Conservation (phyloP, 2,113 vertebrate genomes). For the Uria aalge region DNA sequence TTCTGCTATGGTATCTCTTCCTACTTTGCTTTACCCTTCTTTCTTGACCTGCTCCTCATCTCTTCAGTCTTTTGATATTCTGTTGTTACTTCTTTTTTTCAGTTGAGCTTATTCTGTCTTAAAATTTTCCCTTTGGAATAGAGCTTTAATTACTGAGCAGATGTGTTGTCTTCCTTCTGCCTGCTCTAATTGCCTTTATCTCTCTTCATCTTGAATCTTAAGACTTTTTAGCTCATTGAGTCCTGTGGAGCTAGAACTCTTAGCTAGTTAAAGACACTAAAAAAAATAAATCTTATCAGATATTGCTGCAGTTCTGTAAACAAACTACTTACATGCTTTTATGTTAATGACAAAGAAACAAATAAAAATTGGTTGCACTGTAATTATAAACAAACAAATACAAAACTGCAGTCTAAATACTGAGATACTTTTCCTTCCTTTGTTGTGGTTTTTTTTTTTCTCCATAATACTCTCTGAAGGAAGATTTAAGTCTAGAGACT, state of each 20-base stretch:
- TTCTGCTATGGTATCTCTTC: not conserved
- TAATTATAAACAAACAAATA: not conserved
- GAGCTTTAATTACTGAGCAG: not conserved
- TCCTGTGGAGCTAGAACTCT: not conserved
- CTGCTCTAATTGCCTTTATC: not conserved
- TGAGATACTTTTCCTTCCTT: not conserved
- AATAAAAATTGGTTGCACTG: not conserved
- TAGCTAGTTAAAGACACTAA: not conserved
- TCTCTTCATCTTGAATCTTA: not conserved
- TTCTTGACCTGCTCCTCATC: not conserved
- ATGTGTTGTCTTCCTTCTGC: not conserved
- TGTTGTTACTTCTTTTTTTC: not conserved
- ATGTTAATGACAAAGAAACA: slow-evolving; percentile 34
- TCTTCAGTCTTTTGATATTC: not conserved
- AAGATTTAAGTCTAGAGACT: not conserved
- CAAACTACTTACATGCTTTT: slow-evolving; percentile 26
- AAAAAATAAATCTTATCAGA: not conserved
- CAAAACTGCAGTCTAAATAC: not conserved
- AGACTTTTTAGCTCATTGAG: not conserved
- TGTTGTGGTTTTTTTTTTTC: not conserved
- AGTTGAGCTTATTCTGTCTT: not conserved
- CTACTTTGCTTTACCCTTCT: not conserved
- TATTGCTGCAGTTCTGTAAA: slow-evolving; percentile 26
- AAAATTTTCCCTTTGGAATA: not conserved
- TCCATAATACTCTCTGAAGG: not conserved